These are phyloP conservation scores for Daktulosphaira vitifoliae DNA, from an alignment of 1,140 invertebrate species.

Conservation along the genomic window DNA sequence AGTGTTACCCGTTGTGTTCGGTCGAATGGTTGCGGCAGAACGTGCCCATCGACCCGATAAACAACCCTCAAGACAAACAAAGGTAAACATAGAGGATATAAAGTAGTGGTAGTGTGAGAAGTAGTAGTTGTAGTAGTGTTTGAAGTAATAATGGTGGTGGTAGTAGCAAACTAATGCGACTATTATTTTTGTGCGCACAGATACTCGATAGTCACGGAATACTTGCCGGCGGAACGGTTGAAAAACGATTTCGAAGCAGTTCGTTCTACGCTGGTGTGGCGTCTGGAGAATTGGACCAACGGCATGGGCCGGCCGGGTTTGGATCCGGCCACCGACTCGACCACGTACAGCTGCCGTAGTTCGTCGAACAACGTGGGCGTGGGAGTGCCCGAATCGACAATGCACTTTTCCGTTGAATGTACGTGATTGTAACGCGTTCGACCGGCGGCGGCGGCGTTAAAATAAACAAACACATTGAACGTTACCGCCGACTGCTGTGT, in stretches of 20 bases:
- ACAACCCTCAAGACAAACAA: slow-evolving; percentile 35
- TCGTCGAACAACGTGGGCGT: slow-evolving; percentile 60
- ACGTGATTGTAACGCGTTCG: slow-evolving; percentile 44
- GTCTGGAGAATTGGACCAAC: slow-evolving; percentile 71
- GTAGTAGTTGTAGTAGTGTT: too few species aligned
- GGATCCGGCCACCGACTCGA: slow-evolving; percentile 64
- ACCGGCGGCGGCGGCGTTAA: too few species aligned
- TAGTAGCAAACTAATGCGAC: too few species aligned
- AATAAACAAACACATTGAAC: too few species aligned
- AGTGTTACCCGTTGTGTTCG: slow-evolving; percentile 75
- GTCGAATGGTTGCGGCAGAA: slow-evolving; percentile 76
- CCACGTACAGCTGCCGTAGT: slow-evolving; percentile 75
- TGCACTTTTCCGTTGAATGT: slow-evolving; percentile 81
- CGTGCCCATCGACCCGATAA: slow-evolving; percentile 48
- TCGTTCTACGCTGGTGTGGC: slow-evolving; percentile 69
- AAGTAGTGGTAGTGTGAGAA: too few species aligned
- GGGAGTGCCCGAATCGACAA: slow-evolving; percentile 63
- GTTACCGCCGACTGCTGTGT: too few species aligned
- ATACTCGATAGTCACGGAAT: slow-evolving; percentile 59
- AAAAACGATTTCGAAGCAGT: slow-evolving; percentile 81
- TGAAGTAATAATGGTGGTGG: too few species aligned
- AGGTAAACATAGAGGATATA: slow-evolving; percentile 16
- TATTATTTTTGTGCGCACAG: too few species aligned
- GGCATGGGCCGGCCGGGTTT: slow-evolving; percentile 45
- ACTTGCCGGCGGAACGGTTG: slow-evolving; percentile 56